A percentile compares a stretch with the other conserved stretches of the same genome.
Evolutionary conservation across 2,888 invertebrate genomes (phyloP).

Genomic region (Copidosoma aretas): DNA sequence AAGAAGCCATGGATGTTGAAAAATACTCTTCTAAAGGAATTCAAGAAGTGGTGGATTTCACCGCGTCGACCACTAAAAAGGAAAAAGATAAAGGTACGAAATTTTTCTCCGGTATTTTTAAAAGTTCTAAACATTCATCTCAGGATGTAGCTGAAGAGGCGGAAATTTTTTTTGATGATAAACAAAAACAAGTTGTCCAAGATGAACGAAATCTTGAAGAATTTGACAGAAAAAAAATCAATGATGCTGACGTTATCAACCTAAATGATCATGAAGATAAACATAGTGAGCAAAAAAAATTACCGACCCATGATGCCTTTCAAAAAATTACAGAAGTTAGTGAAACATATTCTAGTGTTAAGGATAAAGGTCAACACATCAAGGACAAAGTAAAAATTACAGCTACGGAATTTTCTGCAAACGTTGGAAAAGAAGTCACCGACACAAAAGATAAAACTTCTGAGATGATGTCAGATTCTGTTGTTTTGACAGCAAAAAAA

Average conservation of each 20-base stretch:
- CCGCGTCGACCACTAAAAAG: slow-evolving; percentile 42
- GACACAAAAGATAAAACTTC: slow-evolving; percentile 64
- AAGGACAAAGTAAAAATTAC: slow-evolving; percentile 1
- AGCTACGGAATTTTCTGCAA: slow-evolving; percentile 6
- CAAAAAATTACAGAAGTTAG: too few species aligned
- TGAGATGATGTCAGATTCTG: not conserved
- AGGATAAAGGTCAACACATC: not conserved
- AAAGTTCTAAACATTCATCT: slow-evolving; percentile 33
- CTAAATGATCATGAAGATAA: too few species aligned
- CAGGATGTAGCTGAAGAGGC: slow-evolving; percentile 41
- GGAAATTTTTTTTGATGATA: too few species aligned
- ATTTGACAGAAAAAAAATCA: not conserved
- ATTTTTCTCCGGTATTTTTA: slow-evolving; percentile 41
- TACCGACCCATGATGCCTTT: too few species aligned
- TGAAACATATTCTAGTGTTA: too few species aligned
- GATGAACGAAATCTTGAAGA: too few species aligned
- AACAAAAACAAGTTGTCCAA: too few species aligned
- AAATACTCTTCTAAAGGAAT: slow-evolving; percentile 60
- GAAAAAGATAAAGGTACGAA: slow-evolving; percentile 41
- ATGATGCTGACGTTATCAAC: slow-evolving; percentile 40
- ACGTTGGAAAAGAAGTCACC: slow-evolving; percentile 27
- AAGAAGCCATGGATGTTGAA: slow-evolving; percentile 58
- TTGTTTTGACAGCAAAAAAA: slow-evolving; percentile 18
- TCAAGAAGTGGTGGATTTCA: slow-evolving; percentile 50
- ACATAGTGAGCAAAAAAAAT: too few species aligned